Base-by-base conservation (phyloP, 2,797 vertebrate genomes). In the Kryptolebias ocellatus region DNA sequence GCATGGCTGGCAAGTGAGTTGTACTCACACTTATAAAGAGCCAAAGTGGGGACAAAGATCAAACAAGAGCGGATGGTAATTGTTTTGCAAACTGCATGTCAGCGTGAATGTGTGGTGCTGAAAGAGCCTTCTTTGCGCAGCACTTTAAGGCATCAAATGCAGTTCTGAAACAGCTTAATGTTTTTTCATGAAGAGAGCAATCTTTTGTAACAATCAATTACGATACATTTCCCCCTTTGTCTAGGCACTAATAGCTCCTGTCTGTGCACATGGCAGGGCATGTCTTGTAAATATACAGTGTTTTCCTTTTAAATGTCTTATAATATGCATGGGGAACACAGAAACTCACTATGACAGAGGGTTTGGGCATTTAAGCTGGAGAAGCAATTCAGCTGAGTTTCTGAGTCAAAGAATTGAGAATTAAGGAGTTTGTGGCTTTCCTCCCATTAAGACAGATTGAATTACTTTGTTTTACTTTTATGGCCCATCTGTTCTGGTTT, bases 171-270 rank as follows among this genome's bases (percentile, higher is more conserved):
- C 83, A 75, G 88, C 83, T 80, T 70, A 67, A 83, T 89, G 84
- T 88, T 86, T 88, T 70, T 86, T 91, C 85, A 84, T 66, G 75
- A 87, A 79, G 84, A 89, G 88, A 83, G 83, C 83, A 90, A 93
- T 92, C 89, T 93, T 92, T 90, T 87, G 89, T 89, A 94, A 92
- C 91, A 93, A 92, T 93, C 90, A 92, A 92, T 94, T 93, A 92
- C 88, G 88, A 90, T 90, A 83, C 87, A 91, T 89, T 89, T 88
- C 78, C 87, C 79, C 76, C 88, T 88, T 87, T 90, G 84, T 92
- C 86, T 89, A 79, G 77, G 85, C 87, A 79, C 84, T 92, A 92
- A 92, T 91, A 88, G 89, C 89, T 84, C 79, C 80, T 89, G 83
- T 85, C 83, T 91, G 78, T 67, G 79, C 81, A 70, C 79, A 83